Percentiles rank a stretch among this genome's conserved stretches.
These are phyloP conservation scores for Halichondria panicea DNA, from an alignment of 37 sponge, comb jelly and placozoan genomes.

Conservation along the genomic window DNA sequence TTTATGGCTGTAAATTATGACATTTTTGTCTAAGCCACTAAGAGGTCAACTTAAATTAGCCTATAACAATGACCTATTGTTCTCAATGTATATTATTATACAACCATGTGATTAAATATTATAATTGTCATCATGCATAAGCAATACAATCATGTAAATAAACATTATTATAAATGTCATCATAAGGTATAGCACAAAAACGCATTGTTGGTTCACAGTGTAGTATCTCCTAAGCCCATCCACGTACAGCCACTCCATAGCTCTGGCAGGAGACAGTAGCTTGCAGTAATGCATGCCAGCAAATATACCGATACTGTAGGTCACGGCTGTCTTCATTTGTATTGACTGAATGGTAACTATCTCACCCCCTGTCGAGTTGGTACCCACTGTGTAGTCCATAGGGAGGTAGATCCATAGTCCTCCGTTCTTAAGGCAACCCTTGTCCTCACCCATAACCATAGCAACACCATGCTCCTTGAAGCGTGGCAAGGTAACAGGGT, in stretches of 20 bases:
- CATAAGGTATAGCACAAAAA: background rate
- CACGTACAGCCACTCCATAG: constrained; percentile 84
- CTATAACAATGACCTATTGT: too few relatives aligned
- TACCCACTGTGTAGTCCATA: constrained; percentile 40
- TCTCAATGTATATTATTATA: too few relatives aligned
- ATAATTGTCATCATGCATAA: too few relatives aligned
- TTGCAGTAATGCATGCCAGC: constrained; percentile 88
- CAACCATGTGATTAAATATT: too few relatives aligned
- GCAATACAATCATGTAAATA: too few relatives aligned
- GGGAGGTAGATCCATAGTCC: constrained; percentile 67
- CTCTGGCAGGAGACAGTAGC: constrained; percentile 82
- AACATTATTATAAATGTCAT: too few relatives aligned
- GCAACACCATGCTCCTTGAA: constrained; percentile 54
- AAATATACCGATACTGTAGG: constrained; percentile 34
- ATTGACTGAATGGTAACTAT: constrained; percentile 44
- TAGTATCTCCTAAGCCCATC: constrained; percentile 72
- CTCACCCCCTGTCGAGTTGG: constrained; percentile 36
- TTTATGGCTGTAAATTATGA: too few relatives aligned
- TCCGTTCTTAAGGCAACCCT: constrained; percentile 71
- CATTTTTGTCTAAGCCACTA: too few relatives aligned
- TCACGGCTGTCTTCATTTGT: constrained; percentile 53
- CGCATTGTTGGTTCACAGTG: background rate
- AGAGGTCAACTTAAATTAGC: too few relatives aligned
- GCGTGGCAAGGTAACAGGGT: constrained; percentile 26
- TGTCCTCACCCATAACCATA: constrained; percentile 72